Percentiles rank a stretch among this genome's conserved stretches.
Evolutionary conservation across 2,797 vertebrate species (phyloP).

Genomic region (Enteromius viviparus): DNA sequence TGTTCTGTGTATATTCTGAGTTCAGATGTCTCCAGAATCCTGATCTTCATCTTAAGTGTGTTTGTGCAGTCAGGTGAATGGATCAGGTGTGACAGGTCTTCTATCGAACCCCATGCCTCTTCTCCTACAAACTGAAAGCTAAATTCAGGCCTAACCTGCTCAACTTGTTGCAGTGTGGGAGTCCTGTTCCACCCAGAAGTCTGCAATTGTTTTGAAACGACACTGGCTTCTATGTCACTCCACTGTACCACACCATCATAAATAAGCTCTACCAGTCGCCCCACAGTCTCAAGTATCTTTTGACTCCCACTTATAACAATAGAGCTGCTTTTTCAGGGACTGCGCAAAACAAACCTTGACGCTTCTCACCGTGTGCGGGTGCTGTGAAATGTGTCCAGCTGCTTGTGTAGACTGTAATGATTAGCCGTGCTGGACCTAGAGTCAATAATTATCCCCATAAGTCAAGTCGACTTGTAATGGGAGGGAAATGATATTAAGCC

Average conservation of each 20-base stretch:
- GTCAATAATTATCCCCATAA: slow-evolving; percentile 64
- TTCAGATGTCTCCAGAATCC: background rate
- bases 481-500: slow-evolving; percentile 46
- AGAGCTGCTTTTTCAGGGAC: slow-evolving; percentile 42
- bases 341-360: background rate
- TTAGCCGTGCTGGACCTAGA: slow-evolving; percentile 58
- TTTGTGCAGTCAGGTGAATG: slow-evolving; percentile 60
- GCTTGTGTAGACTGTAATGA: slow-evolving; percentile 58
- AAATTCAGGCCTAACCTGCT: slow-evolving; percentile 78
- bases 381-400: slow-evolving; percentile 47
- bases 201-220: slow-evolving; percentile 70
- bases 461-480: slow-evolving; percentile 53
- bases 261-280: slow-evolving; percentile 55
- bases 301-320: slow-evolving; percentile 28
- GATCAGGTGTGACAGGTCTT: slow-evolving; percentile 47
- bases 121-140: slow-evolving; percentile 16
- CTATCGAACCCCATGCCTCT: background rate
- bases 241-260: slow-evolving; percentile 59
- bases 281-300: slow-evolving; percentile 45
- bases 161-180: slow-evolving; percentile 73
- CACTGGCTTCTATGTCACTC: slow-evolving; percentile 55
- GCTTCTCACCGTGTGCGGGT: slow-evolving; percentile 43
- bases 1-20: background rate
- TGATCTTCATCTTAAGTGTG: slow-evolving; percentile 19
- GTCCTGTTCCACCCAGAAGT: slow-evolving; percentile 66